Evolutionary conservation across 53 echinoderm and acorn worm species (phyloP).

Genomic region (Glandiceps talaboti): DNA sequence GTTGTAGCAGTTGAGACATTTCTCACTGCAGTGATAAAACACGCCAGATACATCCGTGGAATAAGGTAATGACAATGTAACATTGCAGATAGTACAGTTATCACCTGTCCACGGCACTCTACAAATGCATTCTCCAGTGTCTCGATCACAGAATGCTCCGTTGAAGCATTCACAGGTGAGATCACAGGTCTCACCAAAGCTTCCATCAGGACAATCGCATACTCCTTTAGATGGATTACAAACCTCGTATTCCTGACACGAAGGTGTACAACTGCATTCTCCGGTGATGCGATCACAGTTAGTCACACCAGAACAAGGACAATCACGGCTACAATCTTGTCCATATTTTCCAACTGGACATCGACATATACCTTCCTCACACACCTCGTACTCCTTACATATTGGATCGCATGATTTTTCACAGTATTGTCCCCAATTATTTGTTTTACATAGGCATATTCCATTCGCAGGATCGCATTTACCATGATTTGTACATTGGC

Average conservation of each 20-base stretch:
- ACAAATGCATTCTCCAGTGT: background rate
- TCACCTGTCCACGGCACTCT: background rate
- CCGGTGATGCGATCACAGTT: no score
- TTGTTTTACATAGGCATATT: background rate
- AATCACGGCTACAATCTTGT: no score
- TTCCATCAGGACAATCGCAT: no score
- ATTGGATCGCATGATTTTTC: background rate
- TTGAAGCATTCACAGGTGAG: background rate
- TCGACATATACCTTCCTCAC: background rate
- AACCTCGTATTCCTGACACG: no score
- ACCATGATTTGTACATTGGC: background rate
- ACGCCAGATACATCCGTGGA: no score
- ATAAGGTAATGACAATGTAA: background rate
- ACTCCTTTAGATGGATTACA: no score
- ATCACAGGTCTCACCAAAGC: no score
- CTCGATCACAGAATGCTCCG: background rate
- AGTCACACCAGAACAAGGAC: no score
- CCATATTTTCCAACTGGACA: background rate
- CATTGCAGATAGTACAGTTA: background rate
- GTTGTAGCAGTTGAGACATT: background rate
- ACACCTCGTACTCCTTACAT: background rate
- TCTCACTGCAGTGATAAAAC: background rate
- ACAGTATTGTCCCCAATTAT: background rate
- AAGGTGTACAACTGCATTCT: no score
- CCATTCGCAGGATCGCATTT: background rate